Conservation (phyloP, 2,797 vertebrate genomes). For the Florisuga fusca region DNA sequence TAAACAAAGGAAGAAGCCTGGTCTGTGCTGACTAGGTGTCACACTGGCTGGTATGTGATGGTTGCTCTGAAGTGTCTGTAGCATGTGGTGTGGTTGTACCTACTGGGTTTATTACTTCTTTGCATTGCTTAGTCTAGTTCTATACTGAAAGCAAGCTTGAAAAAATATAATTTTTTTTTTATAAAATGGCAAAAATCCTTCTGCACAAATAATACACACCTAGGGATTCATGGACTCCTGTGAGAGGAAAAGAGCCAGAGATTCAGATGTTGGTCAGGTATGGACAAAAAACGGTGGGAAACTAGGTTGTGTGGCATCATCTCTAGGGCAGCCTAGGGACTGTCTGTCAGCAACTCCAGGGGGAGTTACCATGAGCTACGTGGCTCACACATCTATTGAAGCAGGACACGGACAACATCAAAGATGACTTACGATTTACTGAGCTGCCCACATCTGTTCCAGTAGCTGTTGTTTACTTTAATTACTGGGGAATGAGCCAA, state of each 20-base stretch:
- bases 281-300: neutral
- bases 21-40: neutral
- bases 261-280: neutral
- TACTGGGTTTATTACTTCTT: neutral
- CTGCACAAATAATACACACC: neutral
- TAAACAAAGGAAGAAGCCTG: neutral
- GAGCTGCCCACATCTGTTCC: conserved; percentile 80
- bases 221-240: neutral
- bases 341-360: neutral
- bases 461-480: conserved; percentile 74
- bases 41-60: neutral
- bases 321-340: neutral
- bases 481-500: conserved; percentile 70
- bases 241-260: neutral
- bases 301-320: neutral
- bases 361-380: neutral
- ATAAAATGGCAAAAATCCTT: neutral
- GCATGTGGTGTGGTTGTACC: neutral
- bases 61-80: neutral
- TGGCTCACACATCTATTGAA: neutral
- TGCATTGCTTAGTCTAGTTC: neutral
- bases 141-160: neutral
- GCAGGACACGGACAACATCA: conserved; percentile 24
- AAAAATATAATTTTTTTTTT: neutral
- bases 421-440: conserved; percentile 75